Base-by-base conservation (phyloP, 2,113 vertebrate species). In the Phyllopteryx taeniolatus region DNA sequence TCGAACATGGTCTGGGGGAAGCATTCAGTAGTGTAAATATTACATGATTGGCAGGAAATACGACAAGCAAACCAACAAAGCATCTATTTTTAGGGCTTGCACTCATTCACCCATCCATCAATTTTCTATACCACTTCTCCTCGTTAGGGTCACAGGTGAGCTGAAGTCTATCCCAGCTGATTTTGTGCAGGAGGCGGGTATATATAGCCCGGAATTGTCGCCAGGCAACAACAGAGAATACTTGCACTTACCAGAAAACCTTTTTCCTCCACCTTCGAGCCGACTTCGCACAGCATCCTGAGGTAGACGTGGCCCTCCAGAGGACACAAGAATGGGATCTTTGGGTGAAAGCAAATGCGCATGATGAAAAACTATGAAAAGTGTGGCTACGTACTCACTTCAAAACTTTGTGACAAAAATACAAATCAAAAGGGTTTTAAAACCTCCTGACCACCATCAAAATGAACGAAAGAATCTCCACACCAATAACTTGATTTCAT, bases 241-340 rank as follows among this genome's bases (percentile, higher is more conserved):
- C 27, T 20, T 5, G 10, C 42, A 90, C 94, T 95, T 89, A 99
- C 98, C 92, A 99, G 85, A 85, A 99, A 99, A 14, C 98, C 95
- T 80, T 77, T 95, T 79, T 97, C 96, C 66, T 98, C 96, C 77
- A 97, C 91, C 15, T 72, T 91, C 8, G 95, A 96, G 73, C 94
- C 94, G 59, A 98, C 95, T 81, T 96, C 94, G 84, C 97, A 99
- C 84, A 96, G 96, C 87, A 99, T 82, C 83, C 94, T 96, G 12
- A 99, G 89, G 87, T 94, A 93, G 86, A 99, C 85, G 70, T 98
- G 95, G 20, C 98, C 96, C 90, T 99, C 96, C 92, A 99, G 85
- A 39, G 96, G 94, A 77, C 94, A 96, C 81, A 98, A 75, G 92
- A 98, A 96, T 0, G 96, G 95, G 64, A 98, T 96, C 98, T 99